A percentile compares a stretch with the other conserved stretches of the same genome.
phyloP scores from a whole-genome alignment of 37 sponge, comb jelly and placozoan species.

The Halichondria panicea region DNA sequence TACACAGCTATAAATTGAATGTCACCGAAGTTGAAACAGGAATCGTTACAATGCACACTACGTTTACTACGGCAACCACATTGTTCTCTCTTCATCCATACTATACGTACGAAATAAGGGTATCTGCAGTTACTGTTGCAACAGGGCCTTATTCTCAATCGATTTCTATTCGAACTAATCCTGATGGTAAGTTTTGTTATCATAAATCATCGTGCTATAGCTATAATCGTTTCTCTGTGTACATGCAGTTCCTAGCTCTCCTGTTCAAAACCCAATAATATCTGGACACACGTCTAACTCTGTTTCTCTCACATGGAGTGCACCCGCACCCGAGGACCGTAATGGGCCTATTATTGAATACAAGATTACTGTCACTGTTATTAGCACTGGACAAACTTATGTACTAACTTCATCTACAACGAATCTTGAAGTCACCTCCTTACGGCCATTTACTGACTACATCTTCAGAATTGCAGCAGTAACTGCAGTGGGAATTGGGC shows the following conservation, averaged over 20 bases:
- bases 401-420: not conserved
- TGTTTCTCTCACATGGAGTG: constrained; percentile 6
- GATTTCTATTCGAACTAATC: not conserved
- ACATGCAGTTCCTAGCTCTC: too few species aligned
- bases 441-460: constrained; percentile 35
- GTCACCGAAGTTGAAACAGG: constrained; percentile 32
- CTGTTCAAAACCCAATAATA: not conserved
- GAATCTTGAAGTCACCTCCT: not conserved
- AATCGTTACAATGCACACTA: not conserved
- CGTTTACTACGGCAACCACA: not conserved
- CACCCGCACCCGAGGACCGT: constrained; percentile 11
- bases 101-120: constrained; percentile 23
- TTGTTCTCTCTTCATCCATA: constrained; percentile 16
- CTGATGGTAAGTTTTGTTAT: constrained; percentile 14
- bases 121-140: constrained; percentile 28
- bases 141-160: constrained; percentile 6
- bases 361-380: constrained; percentile 1
- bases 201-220: not conserved
- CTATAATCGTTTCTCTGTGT: not conserved
- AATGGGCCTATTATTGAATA: constrained; percentile 34
- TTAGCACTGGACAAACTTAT: not conserved
- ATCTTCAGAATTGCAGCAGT: constrained; percentile 18
- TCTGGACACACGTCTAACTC: not conserved
- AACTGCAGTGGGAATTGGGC: constrained; percentile 23
- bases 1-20: too few species aligned